Conservation (phyloP, 2,888 invertebrate genomes). For the Nomada hirtipes region DNA sequence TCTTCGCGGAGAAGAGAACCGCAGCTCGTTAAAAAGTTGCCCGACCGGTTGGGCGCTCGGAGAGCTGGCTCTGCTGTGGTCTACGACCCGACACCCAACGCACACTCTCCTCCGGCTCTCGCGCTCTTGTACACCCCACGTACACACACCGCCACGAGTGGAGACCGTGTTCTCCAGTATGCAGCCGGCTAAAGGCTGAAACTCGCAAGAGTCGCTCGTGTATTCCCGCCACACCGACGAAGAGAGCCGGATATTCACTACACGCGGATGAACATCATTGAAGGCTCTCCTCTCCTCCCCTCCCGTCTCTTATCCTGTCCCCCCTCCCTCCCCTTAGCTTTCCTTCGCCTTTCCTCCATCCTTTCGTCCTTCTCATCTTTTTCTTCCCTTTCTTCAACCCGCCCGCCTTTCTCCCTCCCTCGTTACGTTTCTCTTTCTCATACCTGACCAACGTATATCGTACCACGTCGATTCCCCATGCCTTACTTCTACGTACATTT, state of each 20-base stretch:
- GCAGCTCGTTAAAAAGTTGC: slow-evolving; percentile 84
- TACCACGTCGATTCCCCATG: slow-evolving; percentile 33
- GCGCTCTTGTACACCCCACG: slow-evolving; percentile 39
- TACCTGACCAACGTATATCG: background rate
- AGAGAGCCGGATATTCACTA: slow-evolving; percentile 72
- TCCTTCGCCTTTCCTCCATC: slow-evolving; percentile 25
- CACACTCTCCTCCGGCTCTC: slow-evolving; percentile 50
- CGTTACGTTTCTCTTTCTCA: slow-evolving; percentile 9
- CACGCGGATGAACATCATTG: slow-evolving; percentile 78
- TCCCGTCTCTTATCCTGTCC: slow-evolving; percentile 20
- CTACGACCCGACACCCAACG: slow-evolving; percentile 82
- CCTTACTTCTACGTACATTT: slow-evolving; percentile 52
- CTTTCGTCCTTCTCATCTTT: slow-evolving; percentile 20
- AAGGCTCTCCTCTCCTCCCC: slow-evolving; percentile 55
- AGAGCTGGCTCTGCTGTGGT: slow-evolving; percentile 81
- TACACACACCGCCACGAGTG: slow-evolving; percentile 23
- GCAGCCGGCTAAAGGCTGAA: slow-evolving; percentile 50
- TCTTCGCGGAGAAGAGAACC: slow-evolving; percentile 72
- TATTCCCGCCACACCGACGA: slow-evolving; percentile 39
- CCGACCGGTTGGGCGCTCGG: slow-evolving; percentile 83
- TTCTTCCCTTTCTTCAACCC: slow-evolving; percentile 15
- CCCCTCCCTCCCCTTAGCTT: slow-evolving; percentile 22
- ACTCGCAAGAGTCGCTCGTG: slow-evolving; percentile 42
- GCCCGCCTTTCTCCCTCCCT: slow-evolving; percentile 1
- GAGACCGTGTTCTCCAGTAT: slow-evolving; percentile 31